Base-by-base conservation (phyloP, 2,113 vertebrate species). In the Eurystomus gularis region DNA sequence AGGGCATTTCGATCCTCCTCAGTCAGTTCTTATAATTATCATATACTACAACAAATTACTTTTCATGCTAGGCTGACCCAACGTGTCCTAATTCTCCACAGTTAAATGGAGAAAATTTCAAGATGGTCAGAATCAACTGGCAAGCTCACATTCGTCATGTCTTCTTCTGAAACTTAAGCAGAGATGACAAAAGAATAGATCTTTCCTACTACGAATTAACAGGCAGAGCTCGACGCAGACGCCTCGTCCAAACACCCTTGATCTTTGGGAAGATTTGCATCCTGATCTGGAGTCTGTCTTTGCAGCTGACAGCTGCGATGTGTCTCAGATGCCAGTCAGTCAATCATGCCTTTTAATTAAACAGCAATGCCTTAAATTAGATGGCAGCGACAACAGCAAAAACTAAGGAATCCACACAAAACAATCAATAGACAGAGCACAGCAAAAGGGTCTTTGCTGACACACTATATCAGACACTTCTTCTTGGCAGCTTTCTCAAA, bases 221-320 rank as follows among this genome's bases (percentile, higher is more conserved):
- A 37, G 57, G 87, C 58, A 76, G 44, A 33, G 29, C 21, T 92
- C 66, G 58, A 49, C 66, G 90, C 29, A 81, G 39, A 86, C 6
- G 5, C 31, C 77, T 89, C 3, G 1, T 91, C 78, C 94, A 87
- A 89, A 85, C 61, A 76, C 81, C 80, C 96, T 87, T 96, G 96
- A 92, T 93, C 94, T 94, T 82, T 57, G 29, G 62, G 70, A 89
- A 89, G 58, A 84, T 82, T 85, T 92, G 81, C 91, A 70, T 93
- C 73, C 82, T 0, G 2, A 51, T 85, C 70, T 0, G 0, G 93
- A 95, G 77, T 95, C 89, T 62, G 51, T 94, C 95, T 91, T 72
- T 10, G 21, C 95, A 95, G 94, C 95, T 96, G 94, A 87, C 96
- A 97, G 94, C 96, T 97, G 96, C 11, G 21, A 54, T 91, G 62